Evolutionary conservation across 2,888 invertebrate genomes (phyloP).

Genomic region (Agrotis exclamationis): DNA sequence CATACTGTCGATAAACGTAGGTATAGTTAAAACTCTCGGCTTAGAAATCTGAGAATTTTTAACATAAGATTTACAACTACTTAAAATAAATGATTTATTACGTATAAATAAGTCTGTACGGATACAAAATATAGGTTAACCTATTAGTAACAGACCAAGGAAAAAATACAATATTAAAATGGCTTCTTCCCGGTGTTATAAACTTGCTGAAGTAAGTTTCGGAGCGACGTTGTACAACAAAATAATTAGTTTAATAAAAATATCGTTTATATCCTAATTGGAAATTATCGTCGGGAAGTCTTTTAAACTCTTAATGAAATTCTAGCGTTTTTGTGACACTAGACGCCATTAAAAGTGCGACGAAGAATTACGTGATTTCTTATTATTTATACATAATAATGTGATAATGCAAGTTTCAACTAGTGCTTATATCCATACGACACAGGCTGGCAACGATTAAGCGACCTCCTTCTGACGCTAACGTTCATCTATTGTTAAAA

Average conservation of each 20-base stretch:
- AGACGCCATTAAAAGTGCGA: constrained; percentile 38
- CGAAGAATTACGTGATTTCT: not conserved
- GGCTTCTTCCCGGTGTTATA: not conserved
- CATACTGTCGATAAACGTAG: too few species aligned
- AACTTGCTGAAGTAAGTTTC: constrained; percentile 1
- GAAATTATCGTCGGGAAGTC: constrained; percentile 52
- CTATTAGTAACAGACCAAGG: not conserved
- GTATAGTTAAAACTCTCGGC: too few species aligned
- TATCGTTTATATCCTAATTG: constrained; percentile 57
- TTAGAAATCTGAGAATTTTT: too few species aligned
- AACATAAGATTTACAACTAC: too few species aligned
- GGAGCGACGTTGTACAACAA: constrained; percentile 24
- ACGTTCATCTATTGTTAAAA: too few species aligned
- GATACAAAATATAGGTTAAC: too few species aligned
- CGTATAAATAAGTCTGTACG: not conserved
- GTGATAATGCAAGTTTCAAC: not conserved
- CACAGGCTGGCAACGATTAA: too few species aligned
- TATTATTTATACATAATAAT: not conserved
- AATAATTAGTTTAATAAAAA: constrained; percentile 50
- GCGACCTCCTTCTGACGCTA: too few species aligned
- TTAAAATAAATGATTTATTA: not conserved
- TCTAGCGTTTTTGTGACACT: constrained; percentile 57
- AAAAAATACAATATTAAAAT: constrained; percentile 6
- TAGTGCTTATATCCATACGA: too few species aligned
- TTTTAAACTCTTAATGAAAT: constrained; percentile 62